Evolutionary conservation across 2,113 vertebrate species (phyloP).

Genomic region (Choloepus hoffmanni): DNA sequence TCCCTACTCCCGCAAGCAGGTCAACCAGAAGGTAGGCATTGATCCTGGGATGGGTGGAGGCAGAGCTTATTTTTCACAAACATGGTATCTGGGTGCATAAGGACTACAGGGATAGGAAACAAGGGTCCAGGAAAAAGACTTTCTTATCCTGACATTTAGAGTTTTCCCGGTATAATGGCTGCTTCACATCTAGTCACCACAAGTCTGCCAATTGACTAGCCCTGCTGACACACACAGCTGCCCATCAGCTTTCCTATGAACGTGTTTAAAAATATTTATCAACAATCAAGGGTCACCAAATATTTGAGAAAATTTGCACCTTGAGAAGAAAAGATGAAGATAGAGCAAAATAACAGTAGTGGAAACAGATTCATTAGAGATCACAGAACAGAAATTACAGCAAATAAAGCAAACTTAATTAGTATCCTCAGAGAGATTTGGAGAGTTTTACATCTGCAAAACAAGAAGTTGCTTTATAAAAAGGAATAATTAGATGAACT

Average conservation of each 20-base stretch:
- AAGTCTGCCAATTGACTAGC: not conserved
- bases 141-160: not conserved
- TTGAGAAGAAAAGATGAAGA: not conserved
- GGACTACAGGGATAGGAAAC: not conserved
- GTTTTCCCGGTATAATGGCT: not conserved
- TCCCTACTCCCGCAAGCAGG: not conserved
- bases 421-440: not conserved
- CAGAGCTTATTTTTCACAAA: not conserved
- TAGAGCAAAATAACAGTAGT: not conserved
- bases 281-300: not conserved
- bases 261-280: not conserved
- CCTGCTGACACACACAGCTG: not conserved
- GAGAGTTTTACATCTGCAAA: not conserved
- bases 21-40: no score
- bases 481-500: not conserved
- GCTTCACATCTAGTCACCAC: not conserved
- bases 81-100: not conserved
- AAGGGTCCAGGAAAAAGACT: not conserved
- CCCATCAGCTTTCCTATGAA: not conserved
- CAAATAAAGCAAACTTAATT: slow-evolving; percentile 4
- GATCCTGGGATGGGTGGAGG: not conserved
- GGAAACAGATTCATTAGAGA: not conserved
- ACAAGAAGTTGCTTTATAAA: not conserved
- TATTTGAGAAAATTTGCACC: not conserved
- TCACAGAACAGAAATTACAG: not conserved